Conservation (phyloP, 2,888 invertebrate genomes). For the Autographa gamma region DNA sequence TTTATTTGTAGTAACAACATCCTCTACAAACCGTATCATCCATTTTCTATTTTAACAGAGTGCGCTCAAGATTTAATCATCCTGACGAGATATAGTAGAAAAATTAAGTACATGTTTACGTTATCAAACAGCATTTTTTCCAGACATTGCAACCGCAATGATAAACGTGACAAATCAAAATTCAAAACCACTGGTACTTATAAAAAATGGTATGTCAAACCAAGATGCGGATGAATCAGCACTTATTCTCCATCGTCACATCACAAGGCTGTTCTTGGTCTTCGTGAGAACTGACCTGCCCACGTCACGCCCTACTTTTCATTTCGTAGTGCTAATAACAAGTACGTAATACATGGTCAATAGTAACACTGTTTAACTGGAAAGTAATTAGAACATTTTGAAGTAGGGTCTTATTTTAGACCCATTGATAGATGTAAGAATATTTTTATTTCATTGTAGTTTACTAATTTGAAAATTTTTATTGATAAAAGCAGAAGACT, state of each 20-base stretch:
- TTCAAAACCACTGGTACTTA: neutral
- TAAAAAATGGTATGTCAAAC: neutral
- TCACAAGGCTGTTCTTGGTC: constrained; percentile 62
- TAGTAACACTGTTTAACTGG: constrained; percentile 44
- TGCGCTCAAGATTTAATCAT: neutral
- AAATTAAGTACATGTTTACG: neutral
- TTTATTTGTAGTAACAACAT: too few species aligned
- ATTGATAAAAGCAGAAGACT: too few species aligned
- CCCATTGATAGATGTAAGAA: too few species aligned
- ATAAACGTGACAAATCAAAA: neutral
- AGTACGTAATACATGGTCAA: constrained; percentile 57
- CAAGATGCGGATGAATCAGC: constrained; percentile 53
- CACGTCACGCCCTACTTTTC: constrained; percentile 75
- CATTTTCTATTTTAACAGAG: neutral
- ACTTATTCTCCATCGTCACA: constrained; percentile 56
- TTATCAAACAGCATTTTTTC: neutral
- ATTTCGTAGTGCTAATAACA: constrained; percentile 71
- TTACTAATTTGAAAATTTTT: too few species aligned
- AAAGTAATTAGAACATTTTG: constrained; percentile 36
- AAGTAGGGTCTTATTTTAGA: neutral
- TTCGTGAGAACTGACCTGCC: constrained; percentile 74
- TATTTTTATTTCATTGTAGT: too few species aligned
- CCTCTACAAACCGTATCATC: too few species aligned
- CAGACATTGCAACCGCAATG: neutral
- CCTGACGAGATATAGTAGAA: neutral